Evolutionary conservation across 1,140 invertebrate species (phyloP).

Genomic region (Araneus ventricosus): DNA sequence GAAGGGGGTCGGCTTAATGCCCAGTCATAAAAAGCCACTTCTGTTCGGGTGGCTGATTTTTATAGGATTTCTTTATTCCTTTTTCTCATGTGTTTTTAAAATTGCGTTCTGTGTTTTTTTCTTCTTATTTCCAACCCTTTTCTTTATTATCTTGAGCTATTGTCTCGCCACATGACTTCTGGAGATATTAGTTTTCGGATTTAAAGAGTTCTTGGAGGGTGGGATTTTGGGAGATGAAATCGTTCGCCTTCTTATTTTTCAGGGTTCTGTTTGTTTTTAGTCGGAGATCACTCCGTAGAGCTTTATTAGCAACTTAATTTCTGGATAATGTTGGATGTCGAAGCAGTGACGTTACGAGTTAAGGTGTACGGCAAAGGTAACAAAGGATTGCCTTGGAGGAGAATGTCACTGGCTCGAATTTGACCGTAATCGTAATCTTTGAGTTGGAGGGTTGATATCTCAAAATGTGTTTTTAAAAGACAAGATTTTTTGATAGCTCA

Average conservation of each 20-base stretch:
- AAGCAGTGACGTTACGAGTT: too few relatives aligned
- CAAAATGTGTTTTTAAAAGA: too few relatives aligned
- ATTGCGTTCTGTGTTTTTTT: neutral
- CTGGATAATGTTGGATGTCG: too few relatives aligned
- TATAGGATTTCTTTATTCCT: slow-evolving; percentile 27
- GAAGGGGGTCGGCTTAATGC: slow-evolving; percentile 1
- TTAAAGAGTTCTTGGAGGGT: neutral
- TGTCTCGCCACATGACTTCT: neutral
- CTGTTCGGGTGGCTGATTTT: slow-evolving; percentile 29
- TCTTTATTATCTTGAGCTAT: slow-evolving; percentile 11
- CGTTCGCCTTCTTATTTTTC: neutral
- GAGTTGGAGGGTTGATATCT: too few relatives aligned
- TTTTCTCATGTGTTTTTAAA: slow-evolving; percentile 27
- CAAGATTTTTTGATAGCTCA: too few relatives aligned
- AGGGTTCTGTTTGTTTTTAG: neutral
- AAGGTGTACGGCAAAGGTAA: too few relatives aligned
- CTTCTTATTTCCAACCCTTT: neutral
- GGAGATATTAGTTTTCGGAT: neutral
- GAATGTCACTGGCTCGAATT: too few relatives aligned
- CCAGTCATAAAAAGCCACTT: slow-evolving; percentile 24
- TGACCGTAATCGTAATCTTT: too few relatives aligned
- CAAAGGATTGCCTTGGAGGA: too few relatives aligned
- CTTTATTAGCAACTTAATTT: neutral
- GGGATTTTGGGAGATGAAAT: neutral
- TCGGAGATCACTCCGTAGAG: neutral